These are phyloP conservation scores for Plutella xylostella DNA, from an alignment of 2,888 invertebrate genomes.

Conservation along the genomic window DNA sequence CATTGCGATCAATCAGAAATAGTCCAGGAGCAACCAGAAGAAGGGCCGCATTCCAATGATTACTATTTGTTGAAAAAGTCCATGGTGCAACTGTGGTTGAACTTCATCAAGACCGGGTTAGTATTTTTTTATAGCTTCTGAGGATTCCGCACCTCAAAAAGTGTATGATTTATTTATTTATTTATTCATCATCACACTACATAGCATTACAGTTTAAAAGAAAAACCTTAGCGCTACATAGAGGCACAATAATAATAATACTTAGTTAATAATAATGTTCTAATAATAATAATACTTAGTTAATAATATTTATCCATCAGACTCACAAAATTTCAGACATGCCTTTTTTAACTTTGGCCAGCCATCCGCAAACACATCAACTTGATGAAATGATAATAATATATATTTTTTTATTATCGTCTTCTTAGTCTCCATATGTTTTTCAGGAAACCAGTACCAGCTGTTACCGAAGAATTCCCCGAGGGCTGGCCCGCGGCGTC, in stretches of 20 bases:
- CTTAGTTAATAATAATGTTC: neutral
- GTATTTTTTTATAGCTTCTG: neutral
- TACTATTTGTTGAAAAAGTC: neutral
- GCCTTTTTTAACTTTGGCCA: too few relatives aligned
- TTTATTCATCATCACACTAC: too few relatives aligned
- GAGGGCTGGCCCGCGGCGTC: neutral
- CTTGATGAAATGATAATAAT: neutral
- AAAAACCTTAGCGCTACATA: neutral
- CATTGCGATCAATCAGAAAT: constrained; percentile 7
- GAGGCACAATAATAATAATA: neutral
- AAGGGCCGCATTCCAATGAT: neutral
- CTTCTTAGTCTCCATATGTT: neutral
- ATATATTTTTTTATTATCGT: neutral
- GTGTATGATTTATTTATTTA: too few relatives aligned
- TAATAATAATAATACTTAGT: too few relatives aligned
- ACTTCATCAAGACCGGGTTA: constrained; percentile 3
- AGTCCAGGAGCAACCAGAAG: neutral
- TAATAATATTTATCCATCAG: neutral
- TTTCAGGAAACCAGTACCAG: neutral
- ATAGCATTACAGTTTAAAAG: too few relatives aligned
- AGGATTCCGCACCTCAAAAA: too few relatives aligned
- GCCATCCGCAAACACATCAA: too few relatives aligned
- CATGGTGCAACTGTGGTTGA: neutral
- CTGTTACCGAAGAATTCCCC: neutral
- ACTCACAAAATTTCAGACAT: neutral